These are phyloP conservation scores for Chromobotia macracanthus DNA, from an alignment of 2,797 vertebrate genomes.

Conservation along the genomic window DNA sequence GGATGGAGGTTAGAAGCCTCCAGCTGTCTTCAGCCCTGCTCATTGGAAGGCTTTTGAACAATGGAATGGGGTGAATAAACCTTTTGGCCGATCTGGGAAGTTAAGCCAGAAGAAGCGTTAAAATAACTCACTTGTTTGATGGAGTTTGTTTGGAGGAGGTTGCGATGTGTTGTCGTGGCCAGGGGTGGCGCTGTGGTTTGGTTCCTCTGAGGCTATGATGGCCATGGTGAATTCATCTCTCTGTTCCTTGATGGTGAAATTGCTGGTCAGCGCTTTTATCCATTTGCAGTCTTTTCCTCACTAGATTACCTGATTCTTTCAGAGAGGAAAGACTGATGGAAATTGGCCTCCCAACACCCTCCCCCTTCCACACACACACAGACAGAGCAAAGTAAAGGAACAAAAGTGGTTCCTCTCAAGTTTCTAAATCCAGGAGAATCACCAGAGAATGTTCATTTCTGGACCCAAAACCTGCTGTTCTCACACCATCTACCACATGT, in stretches of 20 bases:
- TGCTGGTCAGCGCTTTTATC: conserved; percentile 43
- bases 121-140: conserved; percentile 79
- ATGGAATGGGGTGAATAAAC: conserved; percentile 51
- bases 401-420: conserved; percentile 24
- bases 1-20: conserved; percentile 51
- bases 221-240: conserved; percentile 39
- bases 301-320: conserved; percentile 56
- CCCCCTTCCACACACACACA: conserved; percentile 14
- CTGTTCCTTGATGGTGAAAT: conserved; percentile 55
- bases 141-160: conserved; percentile 35
- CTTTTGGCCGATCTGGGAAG: conserved; percentile 71
- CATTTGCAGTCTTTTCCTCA: conserved; percentile 51
- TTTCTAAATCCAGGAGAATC: conserved; percentile 20
- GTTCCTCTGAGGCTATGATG: conserved; percentile 12
- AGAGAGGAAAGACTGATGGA: conserved; percentile 53
- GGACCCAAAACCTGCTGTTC: not conserved
- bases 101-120: conserved; percentile 89
- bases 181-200: conserved; percentile 46
- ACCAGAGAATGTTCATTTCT: conserved; percentile 4
- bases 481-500: not conserved
- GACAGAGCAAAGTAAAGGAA: not conserved
- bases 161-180: conserved; percentile 20
- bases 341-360: conserved; percentile 43
- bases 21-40: conserved; percentile 26
- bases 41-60: conserved; percentile 33